A percentile compares a stretch with the other conserved stretches of the same genome.
Evolutionary conservation across 2,888 invertebrate genomes (phyloP).

Genomic region (Latrodectus elegans): DNA sequence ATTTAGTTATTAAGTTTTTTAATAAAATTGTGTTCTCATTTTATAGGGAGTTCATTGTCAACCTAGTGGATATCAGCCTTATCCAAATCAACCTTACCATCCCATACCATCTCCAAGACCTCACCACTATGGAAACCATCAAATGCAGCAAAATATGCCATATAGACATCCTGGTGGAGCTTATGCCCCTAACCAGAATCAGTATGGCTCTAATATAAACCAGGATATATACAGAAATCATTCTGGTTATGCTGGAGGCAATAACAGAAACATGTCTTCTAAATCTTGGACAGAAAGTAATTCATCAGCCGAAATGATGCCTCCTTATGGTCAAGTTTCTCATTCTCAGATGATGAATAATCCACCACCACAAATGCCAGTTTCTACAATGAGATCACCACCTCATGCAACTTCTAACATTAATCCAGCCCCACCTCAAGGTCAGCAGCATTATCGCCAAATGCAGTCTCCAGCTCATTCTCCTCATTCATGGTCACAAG

Average conservation of each 20-base stretch:
- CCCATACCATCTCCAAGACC: conserved; percentile 60
- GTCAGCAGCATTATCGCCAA: conserved; percentile 56
- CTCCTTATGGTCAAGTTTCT: conserved; percentile 49
- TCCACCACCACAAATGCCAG: conserved; percentile 45
- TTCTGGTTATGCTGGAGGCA: conserved; percentile 40
- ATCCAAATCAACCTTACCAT: conserved; percentile 60
- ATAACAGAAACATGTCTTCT: conserved; percentile 47
- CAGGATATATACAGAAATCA: conserved; percentile 67
- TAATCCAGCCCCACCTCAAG: conserved; percentile 51
- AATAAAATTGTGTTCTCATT: not conserved
- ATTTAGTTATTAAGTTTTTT: not conserved
- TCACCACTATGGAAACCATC: conserved; percentile 61
- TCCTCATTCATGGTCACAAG: conserved; percentile 70
- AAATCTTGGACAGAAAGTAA: conserved; percentile 54
- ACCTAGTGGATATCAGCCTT: conserved; percentile 61
- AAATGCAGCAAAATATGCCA: conserved; percentile 67
- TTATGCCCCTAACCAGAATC: conserved; percentile 60
- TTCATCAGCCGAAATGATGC: conserved; percentile 53
- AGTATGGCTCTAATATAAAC: conserved; percentile 47
- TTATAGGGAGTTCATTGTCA: conserved; percentile 66
- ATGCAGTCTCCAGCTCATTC: conserved; percentile 69
- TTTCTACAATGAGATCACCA: conserved; percentile 69
- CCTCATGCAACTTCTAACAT: conserved; percentile 67
- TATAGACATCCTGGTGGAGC: conserved; percentile 64
- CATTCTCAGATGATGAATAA: conserved; percentile 63